Base-by-base conservation (phyloP, 2,113 vertebrate species). In the Azemiops feae region DNA sequence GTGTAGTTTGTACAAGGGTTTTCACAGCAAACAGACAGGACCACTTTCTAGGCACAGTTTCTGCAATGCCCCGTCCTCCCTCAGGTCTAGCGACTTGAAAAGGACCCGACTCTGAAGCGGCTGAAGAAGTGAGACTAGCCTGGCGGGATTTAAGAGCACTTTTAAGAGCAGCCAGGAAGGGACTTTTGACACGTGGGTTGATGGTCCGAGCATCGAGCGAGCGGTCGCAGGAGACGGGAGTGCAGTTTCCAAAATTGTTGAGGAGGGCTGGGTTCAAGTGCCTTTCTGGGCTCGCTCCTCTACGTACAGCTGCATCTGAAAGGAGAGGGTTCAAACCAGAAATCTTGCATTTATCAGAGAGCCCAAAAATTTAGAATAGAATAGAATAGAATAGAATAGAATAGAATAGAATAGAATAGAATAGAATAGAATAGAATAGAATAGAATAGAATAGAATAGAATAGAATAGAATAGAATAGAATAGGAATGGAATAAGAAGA, bases 271-370 rank as follows among this genome's bases (percentile, higher is more conserved):
- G 20, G 91, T 6, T 98, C 97, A 98, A 92, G 98, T 98, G 87
- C 97, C 97, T 95, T 99, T 99, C 92, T 99, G 99, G 53, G 99
- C 98, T 94, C 98, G 97, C 89, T 99, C 99, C 95, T 99, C 99
- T 85, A 99, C 99, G 0, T 99, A 99, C 0, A 99, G 98, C 97
- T 99, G 99, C 99, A 99, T 99, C 99, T 99, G 50, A 91, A 95
- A 47, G 89, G 4, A 92, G 0, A 9, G 1, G 45, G 47, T 64
- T 55, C 16, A n/a, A 47, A 91, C 9, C 14, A 0, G 34, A 2
- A 20, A 50, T 10, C 3, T 11, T 10, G 30, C 22, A 4, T 89
- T 58, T 58, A 58, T 5, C 18, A 12, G 8, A n/a, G 39, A 39
- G 23, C 81, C 18, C 54, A 4, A 45, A 45, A 45, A 45, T 45